Percentiles rank a stretch among this genome's conserved stretches.
Conservation (phyloP, 2,113 vertebrate species). For the Siniperca knerii region DNA sequence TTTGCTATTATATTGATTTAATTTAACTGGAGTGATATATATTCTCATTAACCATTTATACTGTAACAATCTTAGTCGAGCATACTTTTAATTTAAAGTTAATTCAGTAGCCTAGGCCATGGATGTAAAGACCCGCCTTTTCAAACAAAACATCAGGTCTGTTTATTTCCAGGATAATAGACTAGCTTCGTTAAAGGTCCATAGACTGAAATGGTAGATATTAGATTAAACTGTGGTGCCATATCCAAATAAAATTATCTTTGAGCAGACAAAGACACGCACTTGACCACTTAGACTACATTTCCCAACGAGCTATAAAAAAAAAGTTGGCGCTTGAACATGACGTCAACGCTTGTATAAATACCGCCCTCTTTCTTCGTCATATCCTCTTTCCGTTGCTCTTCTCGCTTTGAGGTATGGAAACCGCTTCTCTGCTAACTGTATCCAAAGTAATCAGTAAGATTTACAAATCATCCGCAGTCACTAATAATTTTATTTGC, state of each 20-base stretch:
- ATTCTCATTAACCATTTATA: too few relatives aligned
- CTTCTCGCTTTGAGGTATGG: conserved; percentile 70
- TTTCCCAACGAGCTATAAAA: conserved; percentile 7
- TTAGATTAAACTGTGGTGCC: background rate
- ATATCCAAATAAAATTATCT: too few relatives aligned
- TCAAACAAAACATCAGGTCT: background rate
- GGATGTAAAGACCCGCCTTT: background rate
- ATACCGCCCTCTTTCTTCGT: conserved; percentile 40
- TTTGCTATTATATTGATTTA: too few relatives aligned
- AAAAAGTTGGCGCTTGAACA: conserved; percentile 8
- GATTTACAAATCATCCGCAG: conserved; percentile 57
- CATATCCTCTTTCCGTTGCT: conserved; percentile 81
- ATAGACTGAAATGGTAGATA: background rate
- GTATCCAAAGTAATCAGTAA: conserved; percentile 78
- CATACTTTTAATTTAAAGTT: background rate
- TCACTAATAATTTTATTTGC: conserved; percentile 19
- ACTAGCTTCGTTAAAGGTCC: background rate
- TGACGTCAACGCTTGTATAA: conserved; percentile 40
- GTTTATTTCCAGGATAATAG: background rate
- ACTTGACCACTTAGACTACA: conserved; percentile 44
- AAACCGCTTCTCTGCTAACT: accelerated
- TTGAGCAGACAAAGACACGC: background rate
- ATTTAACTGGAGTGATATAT: too few relatives aligned
- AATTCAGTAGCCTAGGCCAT: background rate
- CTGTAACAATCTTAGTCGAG: too few relatives aligned